Evolutionary conservation across 2,113 vertebrate species (phyloP).

Genomic region (Dromiciops gliroides): DNA sequence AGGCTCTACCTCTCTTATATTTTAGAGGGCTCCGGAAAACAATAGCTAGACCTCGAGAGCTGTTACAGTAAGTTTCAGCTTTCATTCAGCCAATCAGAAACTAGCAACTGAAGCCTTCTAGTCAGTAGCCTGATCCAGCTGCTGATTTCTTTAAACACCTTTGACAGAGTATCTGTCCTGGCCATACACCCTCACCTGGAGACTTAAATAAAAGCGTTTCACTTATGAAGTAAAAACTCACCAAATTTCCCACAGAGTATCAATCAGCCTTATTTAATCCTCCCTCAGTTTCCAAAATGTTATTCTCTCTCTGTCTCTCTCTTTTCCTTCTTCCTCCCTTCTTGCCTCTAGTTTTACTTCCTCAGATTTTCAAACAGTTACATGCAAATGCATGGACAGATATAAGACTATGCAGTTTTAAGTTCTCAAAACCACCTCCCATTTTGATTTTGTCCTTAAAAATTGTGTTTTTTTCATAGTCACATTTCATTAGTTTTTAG

Average conservation of each 20-base stretch:
- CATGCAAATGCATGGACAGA: no score
- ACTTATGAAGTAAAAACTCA: neutral
- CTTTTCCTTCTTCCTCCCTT: neutral
- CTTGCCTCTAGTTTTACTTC: no score
- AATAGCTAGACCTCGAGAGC: neutral
- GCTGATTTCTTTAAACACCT: neutral
- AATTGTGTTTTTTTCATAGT: no score
- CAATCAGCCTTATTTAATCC: neutral
- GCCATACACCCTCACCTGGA: neutral
- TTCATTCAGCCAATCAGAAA: no score
- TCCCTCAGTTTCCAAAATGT: neutral
- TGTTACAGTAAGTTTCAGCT: no score
- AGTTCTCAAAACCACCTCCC: no score
- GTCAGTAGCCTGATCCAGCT: no score
- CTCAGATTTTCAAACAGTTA: no score
- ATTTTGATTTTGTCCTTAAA: no score
- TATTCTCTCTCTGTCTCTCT: neutral
- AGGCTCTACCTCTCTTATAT: neutral
- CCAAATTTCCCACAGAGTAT: neutral
- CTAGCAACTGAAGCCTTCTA: no score
- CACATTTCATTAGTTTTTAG: no score
- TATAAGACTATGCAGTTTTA: no score
- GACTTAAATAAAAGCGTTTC: neutral
- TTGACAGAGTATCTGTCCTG: neutral
- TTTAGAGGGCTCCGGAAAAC: neutral